A percentile compares a stretch with the other conserved stretches of the same genome.
Evolutionary conservation across 2,888 invertebrate genomes (phyloP).

Genomic region (Cataglyphis livida): DNA sequence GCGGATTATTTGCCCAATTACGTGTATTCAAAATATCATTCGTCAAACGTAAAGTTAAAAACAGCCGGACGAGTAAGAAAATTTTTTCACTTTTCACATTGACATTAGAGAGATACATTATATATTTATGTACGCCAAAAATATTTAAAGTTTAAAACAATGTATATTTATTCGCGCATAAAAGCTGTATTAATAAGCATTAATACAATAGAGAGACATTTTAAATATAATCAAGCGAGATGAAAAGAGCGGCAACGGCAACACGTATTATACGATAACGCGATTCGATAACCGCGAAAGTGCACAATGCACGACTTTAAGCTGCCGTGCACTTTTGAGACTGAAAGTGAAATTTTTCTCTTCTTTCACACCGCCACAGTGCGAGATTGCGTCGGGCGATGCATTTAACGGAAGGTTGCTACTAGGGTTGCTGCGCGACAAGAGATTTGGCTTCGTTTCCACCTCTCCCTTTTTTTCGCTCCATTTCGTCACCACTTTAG

Average conservation of each 20-base stretch:
- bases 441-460: slow-evolving; percentile 51
- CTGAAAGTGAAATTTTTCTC: slow-evolving; percentile 73
- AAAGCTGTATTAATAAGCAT: not conserved
- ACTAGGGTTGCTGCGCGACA: not conserved
- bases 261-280: not conserved
- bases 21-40: not conserved
- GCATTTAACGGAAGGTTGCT: slow-evolving; percentile 65
- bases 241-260: not conserved
- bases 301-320: slow-evolving; percentile 58
- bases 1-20: slow-evolving; percentile 13
- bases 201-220: not conserved
- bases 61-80: not conserved
- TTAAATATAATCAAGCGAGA: not conserved
- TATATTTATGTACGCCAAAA: not conserved
- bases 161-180: not conserved
- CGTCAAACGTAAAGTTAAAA: not conserved
- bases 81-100: not conserved
- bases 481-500: slow-evolving; percentile 32
- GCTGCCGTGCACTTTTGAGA: slow-evolving; percentile 37
- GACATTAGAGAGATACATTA: not conserved
- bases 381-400: slow-evolving; percentile 49
- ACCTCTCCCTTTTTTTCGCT: not conserved
- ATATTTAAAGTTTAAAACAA: not conserved
- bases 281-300: slow-evolving; percentile 30
- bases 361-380: slow-evolving; percentile 59